Percentiles rank a stretch among this genome's conserved stretches.
These are phyloP conservation scores for Agrotis segetum DNA, from an alignment of 2,888 invertebrate species.

Conservation along the genomic window DNA sequence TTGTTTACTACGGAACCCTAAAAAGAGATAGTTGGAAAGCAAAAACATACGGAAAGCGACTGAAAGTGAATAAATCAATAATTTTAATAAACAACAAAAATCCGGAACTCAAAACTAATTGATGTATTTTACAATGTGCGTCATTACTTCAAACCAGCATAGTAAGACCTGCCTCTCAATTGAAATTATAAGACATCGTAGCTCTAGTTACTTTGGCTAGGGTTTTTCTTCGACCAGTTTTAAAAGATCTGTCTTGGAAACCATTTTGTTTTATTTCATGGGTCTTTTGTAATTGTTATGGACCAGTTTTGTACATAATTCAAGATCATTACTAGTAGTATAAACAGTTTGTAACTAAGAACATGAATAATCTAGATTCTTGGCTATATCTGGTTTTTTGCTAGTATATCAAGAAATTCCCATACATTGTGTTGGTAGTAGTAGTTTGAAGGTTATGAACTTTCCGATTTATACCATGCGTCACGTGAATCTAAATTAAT, in stretches of 20 bases:
- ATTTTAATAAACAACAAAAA: not conserved
- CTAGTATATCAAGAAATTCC: not conserved
- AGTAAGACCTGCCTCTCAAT: not conserved
- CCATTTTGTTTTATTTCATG: not conserved
- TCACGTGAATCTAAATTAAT: no score
- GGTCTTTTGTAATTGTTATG: not conserved
- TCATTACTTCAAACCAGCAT: not conserved
- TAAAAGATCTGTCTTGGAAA: not conserved
- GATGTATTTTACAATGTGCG: constrained; percentile 3
- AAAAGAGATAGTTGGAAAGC: constrained; percentile 17
- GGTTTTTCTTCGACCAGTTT: not conserved
- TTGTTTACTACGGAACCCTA: no score
- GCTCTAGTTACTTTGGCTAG: not conserved
- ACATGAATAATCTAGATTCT: not conserved
- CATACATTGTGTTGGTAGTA: not conserved
- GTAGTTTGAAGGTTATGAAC: not conserved
- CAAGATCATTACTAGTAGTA: not conserved
- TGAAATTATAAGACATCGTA: not conserved
- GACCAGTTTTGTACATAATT: not conserved
- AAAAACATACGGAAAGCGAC: not conserved
- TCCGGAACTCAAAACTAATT: constrained; percentile 15
- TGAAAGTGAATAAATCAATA: constrained; percentile 6
- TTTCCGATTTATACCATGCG: not conserved
- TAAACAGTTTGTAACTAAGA: constrained; percentile 4
- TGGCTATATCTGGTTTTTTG: constrained; percentile 2